Evolutionary conservation across 2,888 invertebrate species (phyloP), one percentile per base, ranked within the genome.

Genomic region (Melanophora roralis): DNA sequence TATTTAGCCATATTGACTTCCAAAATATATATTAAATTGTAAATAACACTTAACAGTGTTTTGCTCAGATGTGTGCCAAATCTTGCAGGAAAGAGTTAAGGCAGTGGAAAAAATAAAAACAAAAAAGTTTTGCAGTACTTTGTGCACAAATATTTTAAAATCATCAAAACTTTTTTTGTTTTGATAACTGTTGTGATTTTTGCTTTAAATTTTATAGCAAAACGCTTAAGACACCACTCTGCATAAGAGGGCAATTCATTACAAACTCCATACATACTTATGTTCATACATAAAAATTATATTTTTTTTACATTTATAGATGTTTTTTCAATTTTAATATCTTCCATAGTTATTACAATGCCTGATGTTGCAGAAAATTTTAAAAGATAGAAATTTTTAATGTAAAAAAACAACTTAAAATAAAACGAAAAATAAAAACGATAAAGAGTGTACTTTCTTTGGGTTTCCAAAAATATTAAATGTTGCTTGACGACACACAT

Each of bases 401-500:
- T 51, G 14, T 19, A 60, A 60, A 49, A 49, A 21, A 21, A 68
- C 23, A 38, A 23, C 14, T 47, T 1, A 60, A 9, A 23, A 32
- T 11, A 43, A 0, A 27, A 27, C 6, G 16, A 32, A 23, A 43
- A 12, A 40, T 19, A 27, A 51, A 32, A 11, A 19, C 55, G 19
- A 0, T 4, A 49, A 0, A 51, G 1, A 51, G 51, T n/a, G 8
- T 27, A 21, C n/a, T 49, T 49, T 32, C 11, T 51, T 7, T 9
- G 8, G 9, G 12, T 1, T 21, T 32, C 7, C 5, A 47, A 45
- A 72, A 45, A 55, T 45, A 55, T 53, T 45, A 62, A 64, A 55
- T 72, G 36, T 45, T 47, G 21, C 55, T 55, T 55, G 72, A 53
- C 45, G 43, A 45, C 43, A 36, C 9, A 53, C n/a, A 64, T 64